Percentiles rank a stretch among this genome's conserved stretches.
Evolutionary conservation across 2,113 vertebrate species (phyloP).

Genomic region (Oceanodroma tethys): DNA sequence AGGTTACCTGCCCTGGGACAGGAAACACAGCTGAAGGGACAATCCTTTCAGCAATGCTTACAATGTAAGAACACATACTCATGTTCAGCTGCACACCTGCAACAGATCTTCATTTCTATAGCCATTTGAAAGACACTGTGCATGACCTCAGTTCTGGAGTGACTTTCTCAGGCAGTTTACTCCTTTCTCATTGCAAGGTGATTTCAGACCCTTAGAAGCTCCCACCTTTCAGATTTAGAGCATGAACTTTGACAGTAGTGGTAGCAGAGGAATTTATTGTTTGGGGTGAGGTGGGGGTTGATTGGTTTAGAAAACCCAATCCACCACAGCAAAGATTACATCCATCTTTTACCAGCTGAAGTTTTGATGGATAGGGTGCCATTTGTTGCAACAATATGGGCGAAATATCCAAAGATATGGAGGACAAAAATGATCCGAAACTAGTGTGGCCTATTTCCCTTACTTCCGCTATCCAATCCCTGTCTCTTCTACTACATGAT

Average conservation of each 20-base stretch:
- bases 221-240: neutral
- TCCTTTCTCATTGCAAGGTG: neutral
- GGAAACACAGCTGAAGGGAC: neutral
- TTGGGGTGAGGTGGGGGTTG: neutral
- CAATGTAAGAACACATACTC: rapidly evolving
- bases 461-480: neutral
- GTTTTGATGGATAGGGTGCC: neutral
- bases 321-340: neutral
- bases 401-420: neutral
- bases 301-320: neutral
- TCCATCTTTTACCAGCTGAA: neutral
- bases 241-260: neutral
- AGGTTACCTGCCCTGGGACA: neutral
- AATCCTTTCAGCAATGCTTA: neutral
- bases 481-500: too few species aligned
- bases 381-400: neutral
- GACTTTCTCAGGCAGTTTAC: neutral
- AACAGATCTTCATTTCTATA: neutral
- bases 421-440: neutral
- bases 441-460: neutral
- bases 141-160: too few species aligned
- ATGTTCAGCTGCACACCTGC: neutral
- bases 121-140: neutral
- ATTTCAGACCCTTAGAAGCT: neutral
- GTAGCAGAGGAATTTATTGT: neutral